Percentiles rank a stretch among this genome's conserved stretches.
Evolutionary conservation across 2,888 invertebrate species (phyloP).

Genomic region (Pasiphila rectangulata): DNA sequence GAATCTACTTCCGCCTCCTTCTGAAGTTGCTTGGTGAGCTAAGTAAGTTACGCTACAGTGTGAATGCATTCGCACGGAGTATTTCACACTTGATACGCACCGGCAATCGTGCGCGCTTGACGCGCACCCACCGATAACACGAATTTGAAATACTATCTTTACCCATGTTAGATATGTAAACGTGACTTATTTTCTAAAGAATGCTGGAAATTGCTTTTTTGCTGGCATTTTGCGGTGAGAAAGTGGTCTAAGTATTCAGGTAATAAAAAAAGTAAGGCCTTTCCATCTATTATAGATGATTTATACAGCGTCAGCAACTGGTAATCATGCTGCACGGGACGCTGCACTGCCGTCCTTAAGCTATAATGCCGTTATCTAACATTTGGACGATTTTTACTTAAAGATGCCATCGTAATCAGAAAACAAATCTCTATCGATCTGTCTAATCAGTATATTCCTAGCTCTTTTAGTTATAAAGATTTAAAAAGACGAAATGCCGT

Average conservation of each 20-base stretch:
- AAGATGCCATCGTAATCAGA: slow-evolving; percentile 1
- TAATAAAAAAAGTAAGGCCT: too few species aligned
- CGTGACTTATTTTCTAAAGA: slow-evolving; percentile 32
- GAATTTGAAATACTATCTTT: slow-evolving; percentile 39
- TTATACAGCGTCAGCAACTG: too few species aligned
- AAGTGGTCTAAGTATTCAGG: not conserved
- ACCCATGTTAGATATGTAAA: slow-evolving; percentile 34
- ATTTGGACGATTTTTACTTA: not conserved
- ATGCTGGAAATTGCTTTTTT: slow-evolving; percentile 10
- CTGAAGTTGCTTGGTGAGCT: too few species aligned
- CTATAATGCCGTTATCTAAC: not conserved
- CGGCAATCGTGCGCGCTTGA: slow-evolving; percentile 36
- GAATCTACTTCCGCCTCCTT: too few species aligned
- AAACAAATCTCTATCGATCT: not conserved
- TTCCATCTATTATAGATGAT: too few species aligned
- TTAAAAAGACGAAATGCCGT: not conserved
- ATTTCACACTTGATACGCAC: slow-evolving; percentile 50
- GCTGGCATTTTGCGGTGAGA: not conserved
- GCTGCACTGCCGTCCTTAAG: not conserved
- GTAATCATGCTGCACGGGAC: too few species aligned
- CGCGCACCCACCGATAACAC: slow-evolving; percentile 36
- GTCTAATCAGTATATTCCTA: slow-evolving; percentile 1
- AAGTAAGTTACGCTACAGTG: slow-evolving; percentile 24
- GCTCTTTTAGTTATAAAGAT: slow-evolving; percentile 2
- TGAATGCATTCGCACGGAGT: slow-evolving; percentile 33